These are phyloP conservation scores for Tromatobia lineatoria DNA, from an alignment of 2,888 invertebrate genomes.

Conservation along the genomic window DNA sequence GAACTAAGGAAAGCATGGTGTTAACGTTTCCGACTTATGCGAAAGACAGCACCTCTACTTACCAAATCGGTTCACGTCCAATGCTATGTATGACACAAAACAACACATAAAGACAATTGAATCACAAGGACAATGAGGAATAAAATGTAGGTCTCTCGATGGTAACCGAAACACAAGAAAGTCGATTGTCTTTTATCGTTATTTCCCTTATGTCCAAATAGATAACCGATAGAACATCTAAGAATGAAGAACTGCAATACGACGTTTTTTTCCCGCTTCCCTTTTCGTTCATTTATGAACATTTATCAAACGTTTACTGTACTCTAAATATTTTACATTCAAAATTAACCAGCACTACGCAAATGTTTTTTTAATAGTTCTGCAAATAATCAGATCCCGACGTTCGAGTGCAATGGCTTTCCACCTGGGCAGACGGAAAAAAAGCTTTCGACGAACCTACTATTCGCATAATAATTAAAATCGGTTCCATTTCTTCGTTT, in stretches of 20 bases:
- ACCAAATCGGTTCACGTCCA: constrained; percentile 85
- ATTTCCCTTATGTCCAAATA: too few species aligned
- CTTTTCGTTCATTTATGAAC: not conserved
- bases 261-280: too few species aligned
- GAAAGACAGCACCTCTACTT: constrained; percentile 80
- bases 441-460: not conserved
- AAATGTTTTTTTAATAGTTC: not conserved
- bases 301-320: not conserved
- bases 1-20: constrained; percentile 42
- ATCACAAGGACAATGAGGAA: constrained; percentile 69
- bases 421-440: not conserved
- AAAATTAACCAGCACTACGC: not conserved
- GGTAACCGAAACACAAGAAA: constrained; percentile 18
- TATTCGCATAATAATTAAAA: not conserved
- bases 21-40: constrained; percentile 56
- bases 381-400: not conserved
- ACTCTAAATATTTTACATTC: not conserved
- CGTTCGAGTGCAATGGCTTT: not conserved
- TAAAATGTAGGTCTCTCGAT: constrained; percentile 47
- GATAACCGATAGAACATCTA: too few species aligned
- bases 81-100: constrained; percentile 83
- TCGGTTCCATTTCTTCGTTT: not conserved
- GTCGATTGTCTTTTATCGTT: not conserved
- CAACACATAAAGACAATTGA: constrained; percentile 80
- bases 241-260: too few species aligned